Base-by-base conservation (phyloP, 2,797 vertebrate species). In the Periophthalmus magnuspinnatus region DNA sequence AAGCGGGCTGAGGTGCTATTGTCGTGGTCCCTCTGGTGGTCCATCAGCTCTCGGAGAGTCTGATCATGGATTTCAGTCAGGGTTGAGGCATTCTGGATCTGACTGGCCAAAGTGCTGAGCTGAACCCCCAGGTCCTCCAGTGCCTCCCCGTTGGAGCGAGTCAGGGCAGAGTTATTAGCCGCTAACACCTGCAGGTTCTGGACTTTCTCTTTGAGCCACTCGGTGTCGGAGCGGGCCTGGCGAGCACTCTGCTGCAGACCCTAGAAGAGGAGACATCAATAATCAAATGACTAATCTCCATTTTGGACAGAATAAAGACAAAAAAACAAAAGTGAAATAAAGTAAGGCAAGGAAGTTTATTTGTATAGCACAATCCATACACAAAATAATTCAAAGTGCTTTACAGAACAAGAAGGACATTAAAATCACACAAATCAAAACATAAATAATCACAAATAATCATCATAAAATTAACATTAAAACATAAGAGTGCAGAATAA, bases 121-220 rank as follows among this genome's bases (percentile, higher is more conserved):
- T 99, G 97, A 82, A 88, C 89, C 67, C 91, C 95, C 91, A 98
- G 92, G 71, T 98, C 97, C 77, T 98, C 95, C 63, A 99, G 90
- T 17, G 94, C 89, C 36, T 99, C 98, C 3, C 95, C 96, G 69
- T 98, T 98, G 76, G 96, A 93, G 86, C 94, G 95, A 54, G 94
- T 90, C 78, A 97, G 78, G 14, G 92, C 95, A 0, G 97, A 97
- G 84, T 97, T 98, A 89, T 99, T 99, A 70, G 95, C 85, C 1
- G 96, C 95, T 79, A 98, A 88, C 0, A 89, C 90, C 81, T 98
- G 97, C 69, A 99, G 92, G 84, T 93, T 96, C 84, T 96, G 96
- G 8, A 99, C 93, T 84, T 97, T 98, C 82, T 97, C 97, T 80
- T 95, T 97, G 5, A 99, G 89, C 97, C 96, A 98, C 57, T 96